Evolutionary conservation across 1,140 invertebrate species (phyloP), one percentile per base, ranked within the genome.

Genomic region (Eumaeus atala): DNA sequence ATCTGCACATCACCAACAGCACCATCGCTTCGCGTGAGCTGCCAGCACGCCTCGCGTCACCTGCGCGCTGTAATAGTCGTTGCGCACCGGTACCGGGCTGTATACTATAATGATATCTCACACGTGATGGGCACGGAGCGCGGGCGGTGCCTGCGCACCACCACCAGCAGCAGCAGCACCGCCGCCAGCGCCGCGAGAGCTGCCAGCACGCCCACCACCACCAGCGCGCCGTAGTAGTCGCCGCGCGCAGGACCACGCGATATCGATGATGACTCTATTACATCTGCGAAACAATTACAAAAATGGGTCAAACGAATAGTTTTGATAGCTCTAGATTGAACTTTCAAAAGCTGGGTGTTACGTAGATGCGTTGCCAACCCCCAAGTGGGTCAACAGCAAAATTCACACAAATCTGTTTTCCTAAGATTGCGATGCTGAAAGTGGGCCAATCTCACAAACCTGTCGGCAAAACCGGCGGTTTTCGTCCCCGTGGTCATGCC

Each of bases 141-240:
- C 58, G 91, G 90, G 36, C 90, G 88, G 62, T 95, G 92, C 69
- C 94, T 89, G 66, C 93, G 90, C 67, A 96, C 89, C 14, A 97
- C 88, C 63, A 96, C 92, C 64, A 96, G 90, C 38, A 96, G 84
- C 18, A 97, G 81, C 55, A 95, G 90, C 10, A 96, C 78, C 12
- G 95, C 94, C 10, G 93, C 93, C 56, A 96, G 84, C 61, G 95
- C 94, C 1, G 94, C 93, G 47, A 96, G 85, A 8, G 95, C 93
- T 11, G 95, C 95, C 62, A 97, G 90, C 56, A 96, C 94, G 6
- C 95, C 95, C 6, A 96, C 94, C 40, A 94, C 93, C 7, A 97
- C 94, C 62, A 97, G 84, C 8, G 95, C 93, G 44, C 94, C 92
- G 79, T 96, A 97, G 78, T 97, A 97, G 75, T 95, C 92, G 11